Evolutionary conservation across 2,113 vertebrate genomes (phyloP), one percentile per base, ranked within the genome.

Genomic region (Paramisgurnus dabryanus): DNA sequence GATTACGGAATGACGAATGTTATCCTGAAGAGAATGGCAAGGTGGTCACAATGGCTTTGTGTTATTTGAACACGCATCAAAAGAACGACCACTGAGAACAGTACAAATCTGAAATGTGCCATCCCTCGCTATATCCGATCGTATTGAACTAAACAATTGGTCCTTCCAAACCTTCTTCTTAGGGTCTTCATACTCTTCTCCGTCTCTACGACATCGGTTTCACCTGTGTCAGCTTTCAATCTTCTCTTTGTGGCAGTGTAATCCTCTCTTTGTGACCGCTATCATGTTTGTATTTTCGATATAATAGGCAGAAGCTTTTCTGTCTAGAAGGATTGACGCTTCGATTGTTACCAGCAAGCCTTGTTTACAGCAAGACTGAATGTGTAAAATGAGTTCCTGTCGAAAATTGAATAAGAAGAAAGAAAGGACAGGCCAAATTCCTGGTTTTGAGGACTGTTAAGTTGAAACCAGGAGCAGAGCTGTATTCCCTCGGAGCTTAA

Each of bases 241-340:
- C 41, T 67, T 79, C 67, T 84, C 77, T 86, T 78, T 81, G 81
- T 80, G 77, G 76, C 81, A 85, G 85, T 69, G 86, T 92, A 92
- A 93, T 93, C 92, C 89, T 65, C 78, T 83, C 87, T 89, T 94
- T 94, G 92, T 93, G 88, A 90, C 57, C 49, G 84, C 80, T 84
- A 91, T 90, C 90, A 86, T 92, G 90, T 92, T 93, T 92, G 91
- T 91, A 91, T 92, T 91, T 89, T 80, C 80, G 83, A 90, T 87
- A 89, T 91, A 92, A 93, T 91, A 89, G 91, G 85, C 88, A 87
- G 88, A 92, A 90, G 87, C 84, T 85, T 71, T 65, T 85, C 85
- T 87, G 91, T 91, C 90, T 90, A 88, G 87, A 88, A 10, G 67
- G 90, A 91, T 74, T 90, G 90, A 88, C 89, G 85, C 88, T 85